Conservation (phyloP, 2,797 vertebrate species). For the Enteromius paludinosus region DNA sequence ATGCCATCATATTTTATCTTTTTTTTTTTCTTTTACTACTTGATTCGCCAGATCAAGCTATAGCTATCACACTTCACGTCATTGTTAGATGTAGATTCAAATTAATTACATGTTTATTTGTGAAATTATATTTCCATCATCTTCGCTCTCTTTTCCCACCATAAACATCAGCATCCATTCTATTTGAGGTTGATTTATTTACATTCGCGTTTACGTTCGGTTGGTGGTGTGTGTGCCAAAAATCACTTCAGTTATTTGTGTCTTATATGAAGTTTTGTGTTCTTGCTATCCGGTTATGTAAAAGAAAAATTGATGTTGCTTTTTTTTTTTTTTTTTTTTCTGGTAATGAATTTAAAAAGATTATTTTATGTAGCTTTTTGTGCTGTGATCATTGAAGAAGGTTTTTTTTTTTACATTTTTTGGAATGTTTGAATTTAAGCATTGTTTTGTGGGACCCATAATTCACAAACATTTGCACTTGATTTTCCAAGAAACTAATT, state of each 20-base stretch:
- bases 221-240: constrained; percentile 32
- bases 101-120: background rate
- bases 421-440: background rate
- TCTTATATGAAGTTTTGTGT: background rate
- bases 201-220: constrained; percentile 1
- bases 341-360: constrained; percentile 9
- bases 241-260: background rate
- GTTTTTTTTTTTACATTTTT: too few species aligned
- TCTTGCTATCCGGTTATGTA: background rate
- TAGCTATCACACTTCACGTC: constrained; percentile 28
- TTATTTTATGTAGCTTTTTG: background rate
- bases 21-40: background rate
- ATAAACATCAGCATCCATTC: constrained; percentile 1
- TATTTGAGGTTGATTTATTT: constrained; percentile 15
- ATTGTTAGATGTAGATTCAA: constrained; percentile 21
- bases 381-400: background rate
- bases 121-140: background rate
- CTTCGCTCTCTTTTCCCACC: constrained; percentile 21
- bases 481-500: background rate
- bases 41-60: background rate
- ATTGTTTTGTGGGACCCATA: background rate
- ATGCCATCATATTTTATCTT: constrained; percentile 70
- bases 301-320: background rate
- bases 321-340: background rate
- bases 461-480: constrained; percentile 1